Percentiles rank a stretch among this genome's conserved stretches.
Conservation (phyloP, 2,888 invertebrate species). For the Sesia apiformis region DNA sequence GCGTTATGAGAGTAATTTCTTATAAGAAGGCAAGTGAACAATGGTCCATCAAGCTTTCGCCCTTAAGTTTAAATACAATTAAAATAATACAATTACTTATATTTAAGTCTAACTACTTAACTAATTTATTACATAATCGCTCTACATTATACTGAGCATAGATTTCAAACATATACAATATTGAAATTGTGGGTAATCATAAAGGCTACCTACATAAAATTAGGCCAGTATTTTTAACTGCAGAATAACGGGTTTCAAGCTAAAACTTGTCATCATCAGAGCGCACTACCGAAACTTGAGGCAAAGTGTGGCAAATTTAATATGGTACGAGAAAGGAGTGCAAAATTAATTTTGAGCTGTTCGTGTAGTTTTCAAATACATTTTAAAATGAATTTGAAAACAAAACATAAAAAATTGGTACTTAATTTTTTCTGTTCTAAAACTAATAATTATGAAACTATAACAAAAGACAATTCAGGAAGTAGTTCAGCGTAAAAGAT, state of each 20-base stretch:
- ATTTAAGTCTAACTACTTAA: conserved; percentile 34
- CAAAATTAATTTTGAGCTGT: no score
- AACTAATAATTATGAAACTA: no score
- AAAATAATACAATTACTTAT: conserved; percentile 13
- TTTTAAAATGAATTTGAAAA: no score
- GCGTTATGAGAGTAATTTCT: conserved; percentile 2
- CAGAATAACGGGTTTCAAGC: background rate
- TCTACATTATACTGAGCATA: conserved; percentile 54
- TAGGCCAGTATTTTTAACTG: conserved; percentile 22
- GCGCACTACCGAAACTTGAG: no score
- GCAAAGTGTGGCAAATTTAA: no score
- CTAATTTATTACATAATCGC: conserved; percentile 34
- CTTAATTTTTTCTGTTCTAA: no score
- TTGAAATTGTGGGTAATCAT: conserved; percentile 26
- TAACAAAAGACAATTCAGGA: no score
- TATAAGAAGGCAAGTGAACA: conserved; percentile 62
- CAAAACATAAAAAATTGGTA: no score
- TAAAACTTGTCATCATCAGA: background rate
- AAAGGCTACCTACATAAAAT: conserved; percentile 7
- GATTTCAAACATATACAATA: conserved; percentile 48
- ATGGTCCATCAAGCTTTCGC: conserved; percentile 63
- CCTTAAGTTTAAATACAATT: conserved; percentile 30
- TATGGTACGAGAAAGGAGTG: no score
- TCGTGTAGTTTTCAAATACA: no score
- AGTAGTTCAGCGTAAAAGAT: no score